Percentiles rank a stretch among this genome's conserved stretches.
phyloP scores from a whole-genome alignment of 2,888 invertebrate species.

The Agrypnus murinus region DNA sequence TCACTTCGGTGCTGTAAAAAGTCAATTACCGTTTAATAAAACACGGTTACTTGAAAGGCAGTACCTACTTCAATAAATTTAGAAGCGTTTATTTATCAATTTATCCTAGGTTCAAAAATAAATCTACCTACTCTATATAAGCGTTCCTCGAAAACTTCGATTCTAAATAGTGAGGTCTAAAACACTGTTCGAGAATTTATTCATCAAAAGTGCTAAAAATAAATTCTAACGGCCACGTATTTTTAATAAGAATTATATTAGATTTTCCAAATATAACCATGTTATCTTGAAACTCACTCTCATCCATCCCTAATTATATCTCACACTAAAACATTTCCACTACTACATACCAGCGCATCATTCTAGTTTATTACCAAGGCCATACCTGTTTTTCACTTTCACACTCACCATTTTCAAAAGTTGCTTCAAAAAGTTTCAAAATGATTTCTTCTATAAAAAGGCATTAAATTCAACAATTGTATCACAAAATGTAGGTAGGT shows the following conservation, averaged over 20 bases:
- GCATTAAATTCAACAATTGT: not conserved
- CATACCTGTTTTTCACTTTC: conserved; percentile 33
- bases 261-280: conserved; percentile 40
- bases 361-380: conserved; percentile 46
- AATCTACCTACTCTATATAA: conserved; percentile 43
- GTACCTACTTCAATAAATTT: conserved; percentile 29
- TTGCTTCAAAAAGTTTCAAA: not conserved
- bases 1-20: conserved; percentile 21
- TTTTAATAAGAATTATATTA: conserved; percentile 41
- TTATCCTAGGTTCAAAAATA: conserved; percentile 41
- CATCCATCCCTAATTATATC: conserved; percentile 46
- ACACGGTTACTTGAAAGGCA: conserved; percentile 21
- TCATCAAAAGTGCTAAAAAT: conserved; percentile 47
- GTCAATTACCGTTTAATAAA: conserved; percentile 32
- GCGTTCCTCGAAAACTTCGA: conserved; percentile 44
- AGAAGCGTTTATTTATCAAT: conserved; percentile 39
- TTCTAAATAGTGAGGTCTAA: conserved; percentile 34
- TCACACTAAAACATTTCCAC: conserved; percentile 35
- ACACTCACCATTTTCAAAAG: conserved; percentile 37
- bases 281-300: conserved; percentile 41
- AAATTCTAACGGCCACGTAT: conserved; percentile 30
- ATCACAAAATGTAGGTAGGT: not conserved
- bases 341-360: conserved; percentile 37
- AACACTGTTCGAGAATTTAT: conserved; percentile 45
- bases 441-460: not conserved